These are phyloP conservation scores for Drosophila hydei DNA, from an alignment of 1,140 invertebrate genomes.

Conservation along the genomic window DNA sequence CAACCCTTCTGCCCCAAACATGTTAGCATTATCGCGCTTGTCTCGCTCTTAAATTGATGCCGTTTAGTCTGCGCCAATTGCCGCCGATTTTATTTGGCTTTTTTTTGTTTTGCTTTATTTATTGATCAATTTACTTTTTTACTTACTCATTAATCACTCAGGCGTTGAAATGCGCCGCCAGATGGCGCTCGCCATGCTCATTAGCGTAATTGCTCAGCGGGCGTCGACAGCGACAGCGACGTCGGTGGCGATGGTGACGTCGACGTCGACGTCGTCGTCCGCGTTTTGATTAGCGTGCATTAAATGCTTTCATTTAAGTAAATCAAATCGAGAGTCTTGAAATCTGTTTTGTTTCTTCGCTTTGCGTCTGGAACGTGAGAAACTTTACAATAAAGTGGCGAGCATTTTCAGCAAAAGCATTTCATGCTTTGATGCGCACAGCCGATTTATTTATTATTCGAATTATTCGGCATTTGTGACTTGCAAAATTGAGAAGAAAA, in stretches of 20 bases:
- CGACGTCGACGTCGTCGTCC: slow-evolving; percentile 1
- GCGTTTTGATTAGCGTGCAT: slow-evolving; percentile 77
- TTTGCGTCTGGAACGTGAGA: slow-evolving; percentile 67
- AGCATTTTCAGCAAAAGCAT: slow-evolving; percentile 42
- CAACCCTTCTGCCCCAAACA: slow-evolving; percentile 19
- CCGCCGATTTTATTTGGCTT: slow-evolving; percentile 6
- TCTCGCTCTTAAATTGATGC: slow-evolving; percentile 42
- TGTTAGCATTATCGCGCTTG: slow-evolving; percentile 51
- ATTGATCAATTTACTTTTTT: slow-evolving; percentile 69
- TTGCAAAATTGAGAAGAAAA: slow-evolving; percentile 55
- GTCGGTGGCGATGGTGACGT: background rate
- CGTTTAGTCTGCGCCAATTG: slow-evolving; percentile 40
- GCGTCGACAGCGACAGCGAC: slow-evolving; percentile 38
- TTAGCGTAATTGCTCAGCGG: slow-evolving; percentile 72
- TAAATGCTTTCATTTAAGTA: slow-evolving; percentile 79
- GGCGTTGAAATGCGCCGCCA: slow-evolving; percentile 77
- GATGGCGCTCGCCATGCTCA: slow-evolving; percentile 76
- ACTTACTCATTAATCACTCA: slow-evolving; percentile 77
- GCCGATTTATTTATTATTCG: slow-evolving; percentile 77
- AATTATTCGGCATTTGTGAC: slow-evolving; percentile 79
- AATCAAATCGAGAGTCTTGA: slow-evolving; percentile 73
- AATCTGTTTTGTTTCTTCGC: slow-evolving; percentile 33
- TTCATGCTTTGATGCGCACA: slow-evolving; percentile 77
- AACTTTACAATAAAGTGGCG: slow-evolving; percentile 69
- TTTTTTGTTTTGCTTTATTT: slow-evolving; percentile 31